Evolutionary conservation across 53 echinoderm and acorn worm genomes (phyloP).

Genomic region (Actinopyga echinites): DNA sequence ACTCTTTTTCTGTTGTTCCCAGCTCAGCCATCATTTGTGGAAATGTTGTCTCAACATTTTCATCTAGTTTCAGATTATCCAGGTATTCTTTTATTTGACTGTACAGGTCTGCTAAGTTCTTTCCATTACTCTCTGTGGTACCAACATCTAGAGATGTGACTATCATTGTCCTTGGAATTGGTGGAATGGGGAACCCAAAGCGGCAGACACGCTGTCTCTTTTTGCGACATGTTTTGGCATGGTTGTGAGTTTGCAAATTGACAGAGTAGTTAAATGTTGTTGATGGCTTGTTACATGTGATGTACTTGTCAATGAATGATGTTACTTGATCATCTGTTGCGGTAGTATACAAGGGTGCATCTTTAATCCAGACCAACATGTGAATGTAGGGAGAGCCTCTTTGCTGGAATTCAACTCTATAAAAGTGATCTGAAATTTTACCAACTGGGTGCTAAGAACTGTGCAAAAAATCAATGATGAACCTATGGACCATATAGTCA

Average conservation of each 20-base stretch:
- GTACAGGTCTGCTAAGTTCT: neutral
- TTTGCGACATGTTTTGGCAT: slow-evolving; percentile 51
- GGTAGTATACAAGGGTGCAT: slow-evolving; percentile 28
- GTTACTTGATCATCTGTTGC: slow-evolving; percentile 5
- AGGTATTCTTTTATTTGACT: neutral
- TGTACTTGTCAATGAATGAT: slow-evolving; percentile 41
- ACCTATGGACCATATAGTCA: slow-evolving; percentile 39
- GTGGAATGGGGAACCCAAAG: slow-evolving; percentile 55
- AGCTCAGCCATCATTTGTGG: slow-evolving; percentile 25
- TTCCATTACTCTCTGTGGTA: neutral
- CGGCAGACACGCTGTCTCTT: slow-evolving; percentile 32
- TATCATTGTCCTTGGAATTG: slow-evolving; percentile 38
- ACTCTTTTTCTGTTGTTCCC: slow-evolving; percentile 28
- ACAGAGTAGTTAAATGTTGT: neutral
- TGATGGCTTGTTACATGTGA: slow-evolving; percentile 24
- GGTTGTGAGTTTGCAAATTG: slow-evolving; percentile 42
- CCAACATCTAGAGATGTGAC: slow-evolving; percentile 3
- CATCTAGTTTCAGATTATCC: neutral
- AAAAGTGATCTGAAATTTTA: slow-evolving; percentile 40
- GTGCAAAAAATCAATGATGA: slow-evolving; percentile 17
- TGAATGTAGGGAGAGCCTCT: slow-evolving; percentile 42
- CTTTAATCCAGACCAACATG: slow-evolving; percentile 37
- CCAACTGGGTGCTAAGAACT: slow-evolving; percentile 36
- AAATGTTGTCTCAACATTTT: neutral
- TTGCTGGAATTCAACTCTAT: slow-evolving; percentile 51